Evolutionary conservation across 35 echinoderm and acorn worm species (phyloP), one percentile per base, ranked within the genome.

Genomic region (Patiria miniata): DNA sequence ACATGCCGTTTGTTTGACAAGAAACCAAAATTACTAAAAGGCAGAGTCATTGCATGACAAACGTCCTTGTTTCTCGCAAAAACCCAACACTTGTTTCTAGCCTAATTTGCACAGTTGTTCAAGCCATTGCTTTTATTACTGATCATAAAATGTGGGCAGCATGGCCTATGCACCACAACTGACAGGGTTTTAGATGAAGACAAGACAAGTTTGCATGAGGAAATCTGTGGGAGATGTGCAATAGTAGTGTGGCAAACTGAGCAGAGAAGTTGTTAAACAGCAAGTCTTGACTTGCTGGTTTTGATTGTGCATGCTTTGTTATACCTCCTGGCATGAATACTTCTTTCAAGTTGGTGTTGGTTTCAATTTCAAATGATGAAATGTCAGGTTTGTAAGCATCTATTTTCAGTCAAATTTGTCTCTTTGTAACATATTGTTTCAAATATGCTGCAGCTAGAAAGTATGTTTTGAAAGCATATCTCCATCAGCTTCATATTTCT

Each of bases 31-130:
- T 47, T 47, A 4, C 42, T 47, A 34, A 73, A 73, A 73, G 18
- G 65, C 65, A 32, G 65, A 61, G 34, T 73, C 65, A 73, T 73
- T 34, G 65, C 65, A 73, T 73, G 65, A 73, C 65, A 26, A 22
- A 73, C 19, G 21, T 73, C 65, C 65, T 73, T 73, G 65, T 34
- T 73, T 73, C 26, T 73, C 29, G 19, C 14, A 32, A 34, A 73
- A 28, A 73, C 16, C 65, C 65, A 32, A 34, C 65, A 7, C 23
- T 34, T 23, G 29, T 73, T 73, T 34, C 65, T 32, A 34, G 34
- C 26, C 65, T 73, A 73, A 73, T 73, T 73, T 73, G 65, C 65
- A 30, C 65, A 73, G 21, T 73, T 73, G 14, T 60, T 26, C 10
- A 73, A 73, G 65, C 65, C 65, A 15, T 73, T 73, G 26, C 15